Conservation (phyloP, 2,113 vertebrate species). For the Perca schrenkii region DNA sequence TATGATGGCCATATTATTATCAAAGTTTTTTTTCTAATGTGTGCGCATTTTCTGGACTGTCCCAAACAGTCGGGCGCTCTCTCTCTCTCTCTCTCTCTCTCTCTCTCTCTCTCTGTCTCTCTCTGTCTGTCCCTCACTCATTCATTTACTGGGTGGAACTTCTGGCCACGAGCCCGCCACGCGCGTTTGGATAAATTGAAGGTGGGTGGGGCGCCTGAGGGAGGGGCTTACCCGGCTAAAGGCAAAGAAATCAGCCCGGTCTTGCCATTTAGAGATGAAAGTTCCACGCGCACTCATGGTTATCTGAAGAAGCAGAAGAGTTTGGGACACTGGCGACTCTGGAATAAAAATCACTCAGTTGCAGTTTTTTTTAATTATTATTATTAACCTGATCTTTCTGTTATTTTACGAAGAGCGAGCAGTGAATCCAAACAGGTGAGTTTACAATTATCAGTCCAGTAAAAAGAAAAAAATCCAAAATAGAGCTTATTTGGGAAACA, state of each 20-base stretch:
- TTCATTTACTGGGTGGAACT: conserved; percentile 63
- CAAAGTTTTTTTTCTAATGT: neutral
- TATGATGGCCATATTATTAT: neutral
- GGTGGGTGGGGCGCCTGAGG: conserved; percentile 73
- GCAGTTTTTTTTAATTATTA: conserved; percentile 15
- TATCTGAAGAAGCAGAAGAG: conserved; percentile 54
- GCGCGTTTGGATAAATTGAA: conserved; percentile 75
- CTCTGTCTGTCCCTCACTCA: neutral
- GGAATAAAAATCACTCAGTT: conserved; percentile 30
- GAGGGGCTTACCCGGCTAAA: conserved; percentile 76
- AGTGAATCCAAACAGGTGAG: conserved; percentile 66
- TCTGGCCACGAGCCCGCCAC: conserved; percentile 86
- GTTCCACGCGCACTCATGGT: conserved; percentile 70
- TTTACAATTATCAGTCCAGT: neutral
- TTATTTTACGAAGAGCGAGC: conserved; percentile 23
- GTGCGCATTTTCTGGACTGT: neutral
- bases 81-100: neutral
- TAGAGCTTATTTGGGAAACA: neutral
- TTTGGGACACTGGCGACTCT: conserved; percentile 39
- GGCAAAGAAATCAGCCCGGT: conserved; percentile 56
- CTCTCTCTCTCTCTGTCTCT: neutral
- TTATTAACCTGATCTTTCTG: neutral
- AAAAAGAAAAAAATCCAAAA: neutral
- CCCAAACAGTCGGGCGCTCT: neutral
- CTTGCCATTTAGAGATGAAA: conserved; percentile 75